Evolutionary conservation across 2,888 invertebrate genomes (phyloP).

Genomic region (Gasteruption jaculator): DNA sequence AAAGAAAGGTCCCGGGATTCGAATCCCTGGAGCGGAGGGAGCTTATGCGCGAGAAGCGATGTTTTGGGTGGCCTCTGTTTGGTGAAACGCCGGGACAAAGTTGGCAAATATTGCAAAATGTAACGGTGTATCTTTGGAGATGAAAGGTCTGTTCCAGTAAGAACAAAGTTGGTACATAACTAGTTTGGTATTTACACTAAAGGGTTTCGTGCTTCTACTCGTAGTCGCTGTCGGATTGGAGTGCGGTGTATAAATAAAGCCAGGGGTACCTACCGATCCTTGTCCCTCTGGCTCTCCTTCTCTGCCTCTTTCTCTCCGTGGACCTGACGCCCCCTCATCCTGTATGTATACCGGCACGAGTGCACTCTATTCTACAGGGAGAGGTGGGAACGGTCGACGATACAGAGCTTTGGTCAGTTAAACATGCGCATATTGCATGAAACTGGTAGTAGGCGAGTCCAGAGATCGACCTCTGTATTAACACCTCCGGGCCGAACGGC

Average conservation of each 20-base stretch:
- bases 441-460: constrained; percentile 46
- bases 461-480: constrained; percentile 51
- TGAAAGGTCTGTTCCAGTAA: too few relatives aligned
- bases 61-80: too few relatives aligned
- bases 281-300: too few relatives aligned
- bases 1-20: too few relatives aligned
- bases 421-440: constrained; percentile 53
- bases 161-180: too few relatives aligned
- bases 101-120: too few relatives aligned
- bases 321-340: constrained; percentile 14
- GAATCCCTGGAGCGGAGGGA: too few relatives aligned
- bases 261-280: constrained; percentile 16
- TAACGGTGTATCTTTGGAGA: too few relatives aligned
- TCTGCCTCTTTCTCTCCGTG: constrained; percentile 12
- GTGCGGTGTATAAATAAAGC: constrained; percentile 35
- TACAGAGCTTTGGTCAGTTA: constrained; percentile 49
- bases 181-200: too few relatives aligned
- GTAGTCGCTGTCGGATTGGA: constrained; percentile 26
- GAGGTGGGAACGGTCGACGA: constrained; percentile 29
- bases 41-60: too few relatives aligned
- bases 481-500: constrained; percentile 42
- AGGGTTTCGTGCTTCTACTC: too few relatives aligned
- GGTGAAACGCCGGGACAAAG: too few relatives aligned
- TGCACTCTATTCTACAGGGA: constrained; percentile 26
- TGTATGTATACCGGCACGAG: constrained; percentile 19